phyloP scores from a whole-genome alignment of 2,797 vertebrate species.

The Arvicola amphibius region DNA sequence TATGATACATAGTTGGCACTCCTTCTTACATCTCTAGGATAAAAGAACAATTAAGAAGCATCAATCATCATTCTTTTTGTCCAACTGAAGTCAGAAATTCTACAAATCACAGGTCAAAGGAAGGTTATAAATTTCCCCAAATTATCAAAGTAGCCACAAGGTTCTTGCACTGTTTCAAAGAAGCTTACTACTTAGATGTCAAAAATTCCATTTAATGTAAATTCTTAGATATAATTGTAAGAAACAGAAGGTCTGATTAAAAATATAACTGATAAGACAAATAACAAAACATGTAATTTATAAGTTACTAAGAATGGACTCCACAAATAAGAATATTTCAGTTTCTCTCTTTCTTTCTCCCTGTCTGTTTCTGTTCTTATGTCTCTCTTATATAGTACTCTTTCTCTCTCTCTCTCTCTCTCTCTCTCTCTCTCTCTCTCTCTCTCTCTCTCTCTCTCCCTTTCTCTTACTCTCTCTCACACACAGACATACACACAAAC shows the following conservation, averaged over 20 bases:
- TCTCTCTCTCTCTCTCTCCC: too few relatives aligned
- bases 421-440: too few relatives aligned
- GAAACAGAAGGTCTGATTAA: background rate
- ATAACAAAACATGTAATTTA: background rate
- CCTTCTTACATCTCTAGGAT: constrained; percentile 49
- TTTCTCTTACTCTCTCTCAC: background rate
- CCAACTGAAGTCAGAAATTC: constrained; percentile 41
- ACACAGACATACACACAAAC: background rate
- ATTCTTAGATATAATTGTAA: background rate
- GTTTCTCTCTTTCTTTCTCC: too few relatives aligned
- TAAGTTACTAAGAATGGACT: background rate
- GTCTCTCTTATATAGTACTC: too few relatives aligned
- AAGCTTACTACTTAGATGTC: background rate
- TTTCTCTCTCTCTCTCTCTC: too few relatives aligned
- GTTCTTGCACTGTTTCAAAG: background rate
- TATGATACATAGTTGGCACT: constrained; percentile 16
- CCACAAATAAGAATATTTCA: background rate
- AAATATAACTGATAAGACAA: background rate
- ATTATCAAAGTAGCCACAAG: background rate
- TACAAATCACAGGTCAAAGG: constrained; percentile 39
- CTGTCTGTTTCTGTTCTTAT: too few relatives aligned
- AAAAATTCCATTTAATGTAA: background rate
- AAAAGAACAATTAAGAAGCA: constrained; percentile 47
- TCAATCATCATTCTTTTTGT: constrained; percentile 45
- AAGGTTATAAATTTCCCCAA: background rate